Evolutionary conservation across 1,140 invertebrate species (phyloP).

Genomic region (Ylistrum balloti): DNA sequence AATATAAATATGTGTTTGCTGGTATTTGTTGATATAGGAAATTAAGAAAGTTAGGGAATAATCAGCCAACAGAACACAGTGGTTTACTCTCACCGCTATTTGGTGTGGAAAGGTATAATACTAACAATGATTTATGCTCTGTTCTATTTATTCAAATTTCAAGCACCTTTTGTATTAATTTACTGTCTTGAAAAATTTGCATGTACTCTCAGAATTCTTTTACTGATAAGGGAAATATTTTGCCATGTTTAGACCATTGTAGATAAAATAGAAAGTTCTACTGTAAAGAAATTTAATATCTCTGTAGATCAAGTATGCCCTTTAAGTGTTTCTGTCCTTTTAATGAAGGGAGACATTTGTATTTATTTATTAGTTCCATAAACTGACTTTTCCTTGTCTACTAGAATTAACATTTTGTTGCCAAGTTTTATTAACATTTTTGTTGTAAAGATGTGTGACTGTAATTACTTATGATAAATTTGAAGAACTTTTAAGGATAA

Average conservation of each 20-base stretch:
- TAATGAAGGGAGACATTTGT: no score
- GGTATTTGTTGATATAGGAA: background rate
- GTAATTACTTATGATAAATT: background rate
- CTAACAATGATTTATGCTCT: background rate
- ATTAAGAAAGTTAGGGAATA: background rate
- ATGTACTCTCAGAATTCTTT: background rate
- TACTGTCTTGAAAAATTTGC: background rate
- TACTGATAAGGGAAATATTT: background rate
- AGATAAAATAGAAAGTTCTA: no score
- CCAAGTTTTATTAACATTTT: constrained; percentile 23
- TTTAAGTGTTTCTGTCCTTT: no score
- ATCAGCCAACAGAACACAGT: constrained; percentile 21
- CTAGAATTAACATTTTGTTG: no score
- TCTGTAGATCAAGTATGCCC: no score
- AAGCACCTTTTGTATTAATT: background rate
- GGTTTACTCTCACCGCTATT: background rate
- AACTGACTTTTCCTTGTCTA: no score
- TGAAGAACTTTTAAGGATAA: background rate
- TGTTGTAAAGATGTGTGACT: background rate
- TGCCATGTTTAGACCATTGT: no score
- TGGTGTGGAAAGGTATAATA: constrained; percentile 18
- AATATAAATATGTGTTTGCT: background rate
- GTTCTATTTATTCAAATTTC: constrained; percentile 21
- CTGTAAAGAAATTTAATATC: no score
- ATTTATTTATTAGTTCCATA: no score